Evolutionary conservation across 2,888 invertebrate genomes (phyloP), one percentile per base, ranked within the genome.

Genomic region (Homarus gammarus): DNA sequence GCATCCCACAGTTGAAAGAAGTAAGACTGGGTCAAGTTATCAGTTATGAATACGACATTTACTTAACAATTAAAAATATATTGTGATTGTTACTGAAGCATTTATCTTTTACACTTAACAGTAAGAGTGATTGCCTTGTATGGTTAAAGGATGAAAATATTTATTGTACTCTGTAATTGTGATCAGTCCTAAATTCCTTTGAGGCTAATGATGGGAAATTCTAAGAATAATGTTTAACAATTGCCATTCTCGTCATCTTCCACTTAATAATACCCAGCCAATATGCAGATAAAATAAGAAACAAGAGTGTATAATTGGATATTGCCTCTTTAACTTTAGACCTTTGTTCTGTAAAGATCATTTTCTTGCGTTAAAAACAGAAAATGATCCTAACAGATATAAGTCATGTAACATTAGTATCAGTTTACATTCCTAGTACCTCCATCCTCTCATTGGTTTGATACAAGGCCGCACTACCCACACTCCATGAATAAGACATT

Each of bases 381-480:
- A 64, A 64, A 64, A 64, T 64, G 22, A 22, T 64, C 64, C 27
- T 64, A n/a, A 49, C 27, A 75, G 75, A 75, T 44, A 27, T 27
- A 44, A 49, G 15, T 27, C 40, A 75, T 44, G 31, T n/a, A 27
- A 0, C 44, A 44, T 5, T 40, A 38, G 22, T 2, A n/a, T 18
- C 75, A 75, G 40, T 49, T 44, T 61, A 38, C 27, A 22, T 61
- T 61, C 38, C 64, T 36, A 38, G 31, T 64, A 12, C 38, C 81
- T 81, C 81, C 64, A 36, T 61, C 61, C 61, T 81, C 81, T 81
- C 56, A 22, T 56, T 81, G 81, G 81, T 51, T 81, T 64, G 27
- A 81, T 64, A 27, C 64, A 81, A 61, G 38, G 81, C 81, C 31
- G 15, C 38, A 56, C 56, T 56, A 61, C 81, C 64, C 33, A 61